Evolutionary conservation across 2,888 invertebrate genomes (phyloP).

Genomic region (Hartigia nigra): DNA sequence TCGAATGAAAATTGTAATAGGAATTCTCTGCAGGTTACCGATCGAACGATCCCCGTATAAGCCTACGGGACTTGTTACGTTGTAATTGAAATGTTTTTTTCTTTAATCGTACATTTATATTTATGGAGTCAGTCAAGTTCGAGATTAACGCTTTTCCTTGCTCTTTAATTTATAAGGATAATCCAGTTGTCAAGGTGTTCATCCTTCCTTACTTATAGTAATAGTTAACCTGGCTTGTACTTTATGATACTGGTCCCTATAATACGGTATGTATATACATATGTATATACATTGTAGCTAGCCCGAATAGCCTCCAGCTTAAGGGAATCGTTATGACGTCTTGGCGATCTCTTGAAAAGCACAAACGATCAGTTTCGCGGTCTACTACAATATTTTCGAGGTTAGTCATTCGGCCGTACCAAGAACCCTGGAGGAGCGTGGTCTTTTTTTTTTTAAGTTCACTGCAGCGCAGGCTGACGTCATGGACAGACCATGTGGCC

Average conservation of each 20-base stretch:
- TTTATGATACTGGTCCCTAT: neutral
- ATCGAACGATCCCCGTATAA: too few relatives aligned
- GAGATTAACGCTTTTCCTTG: neutral
- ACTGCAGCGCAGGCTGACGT: conserved; percentile 35
- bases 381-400: conserved; percentile 8
- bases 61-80: neutral
- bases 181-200: neutral
- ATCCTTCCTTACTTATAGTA: neutral
- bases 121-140: neutral
- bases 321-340: neutral
- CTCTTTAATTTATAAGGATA: neutral
- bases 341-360: neutral
- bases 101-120: neutral
- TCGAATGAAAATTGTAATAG: neutral
- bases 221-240: neutral
- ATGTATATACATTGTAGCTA: neutral
- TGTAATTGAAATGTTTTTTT: neutral
- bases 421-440: conserved; percentile 10
- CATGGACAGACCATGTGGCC: conserved; percentile 39
- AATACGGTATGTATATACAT: neutral
- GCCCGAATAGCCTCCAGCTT: neutral
- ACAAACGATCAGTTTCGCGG: neutral
- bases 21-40: neutral
- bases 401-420: conserved; percentile 8
- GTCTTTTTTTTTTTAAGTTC: conserved; percentile 32